A percentile compares a stretch with the other conserved stretches of the same genome.
Evolutionary conservation across 2,888 invertebrate genomes (phyloP).

Genomic region (Therioaphis trifolii): DNA sequence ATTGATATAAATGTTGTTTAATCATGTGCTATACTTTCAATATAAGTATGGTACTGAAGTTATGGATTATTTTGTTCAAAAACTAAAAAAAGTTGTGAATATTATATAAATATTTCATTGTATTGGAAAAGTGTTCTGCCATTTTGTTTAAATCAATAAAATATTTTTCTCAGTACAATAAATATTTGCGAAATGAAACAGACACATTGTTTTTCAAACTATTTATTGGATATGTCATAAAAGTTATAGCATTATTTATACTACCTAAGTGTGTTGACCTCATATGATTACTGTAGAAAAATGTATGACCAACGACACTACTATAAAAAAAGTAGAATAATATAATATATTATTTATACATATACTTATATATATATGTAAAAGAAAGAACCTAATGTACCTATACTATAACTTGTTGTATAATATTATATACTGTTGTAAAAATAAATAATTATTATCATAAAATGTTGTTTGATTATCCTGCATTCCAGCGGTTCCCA

Average conservation of each 20-base stretch:
- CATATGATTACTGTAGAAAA: constrained; percentile 53
- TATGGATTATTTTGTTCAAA: background rate
- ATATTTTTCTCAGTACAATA: constrained; percentile 28
- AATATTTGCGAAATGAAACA: constrained; percentile 32
- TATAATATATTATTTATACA: constrained; percentile 1
- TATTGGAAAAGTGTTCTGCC: constrained; percentile 26
- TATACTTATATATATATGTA: background rate
- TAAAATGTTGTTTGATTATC: constrained; percentile 21
- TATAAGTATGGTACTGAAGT: background rate
- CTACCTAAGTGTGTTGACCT: constrained; percentile 48
- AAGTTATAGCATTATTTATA: constrained; percentile 45
- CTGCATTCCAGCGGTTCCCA: no score
- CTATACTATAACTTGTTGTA: constrained; percentile 60
- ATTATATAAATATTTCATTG: constrained; percentile 12
- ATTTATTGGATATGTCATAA: constrained; percentile 35
- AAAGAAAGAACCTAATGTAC: constrained; percentile 40
- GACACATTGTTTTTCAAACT: constrained; percentile 46
- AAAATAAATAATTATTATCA: constrained; percentile 57
- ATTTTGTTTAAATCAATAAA: constrained; percentile 34
- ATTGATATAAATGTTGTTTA: constrained; percentile 22
- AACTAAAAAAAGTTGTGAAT: background rate
- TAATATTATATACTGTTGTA: constrained; percentile 61
- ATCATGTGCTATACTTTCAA: background rate
- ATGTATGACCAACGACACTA: constrained; percentile 28
- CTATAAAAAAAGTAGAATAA: constrained; percentile 45